Evolutionary conservation across 1,140 invertebrate genomes (phyloP).

Genomic region (Diachasmimorpha longicaudata): DNA sequence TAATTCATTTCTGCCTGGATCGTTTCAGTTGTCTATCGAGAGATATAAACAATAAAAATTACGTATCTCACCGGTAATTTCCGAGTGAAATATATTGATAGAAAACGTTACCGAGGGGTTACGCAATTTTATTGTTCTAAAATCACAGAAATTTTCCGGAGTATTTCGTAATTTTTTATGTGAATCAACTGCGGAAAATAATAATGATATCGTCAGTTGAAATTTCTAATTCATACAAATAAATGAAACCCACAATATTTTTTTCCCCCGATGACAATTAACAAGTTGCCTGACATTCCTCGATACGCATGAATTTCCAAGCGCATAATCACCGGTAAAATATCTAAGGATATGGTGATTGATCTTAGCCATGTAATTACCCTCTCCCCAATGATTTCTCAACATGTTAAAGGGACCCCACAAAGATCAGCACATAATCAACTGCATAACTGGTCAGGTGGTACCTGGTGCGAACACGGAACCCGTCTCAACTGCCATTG

Average conservation of each 20-base stretch:
- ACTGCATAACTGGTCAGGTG: slow-evolving; percentile 4
- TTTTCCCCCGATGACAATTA: background rate
- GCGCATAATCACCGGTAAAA: slow-evolving; percentile 8
- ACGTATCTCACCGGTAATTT: no score
- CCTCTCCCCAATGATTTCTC: slow-evolving; percentile 17
- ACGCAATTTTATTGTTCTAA: no score
- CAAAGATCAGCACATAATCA: background rate
- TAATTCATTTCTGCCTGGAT: background rate
- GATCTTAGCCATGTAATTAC: slow-evolving; percentile 19
- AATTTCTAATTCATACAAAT: background rate
- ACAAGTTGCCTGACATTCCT: background rate
- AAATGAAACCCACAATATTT: no score
- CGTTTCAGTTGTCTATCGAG: no score
- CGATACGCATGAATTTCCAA: slow-evolving; percentile 17
- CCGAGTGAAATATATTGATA: no score
- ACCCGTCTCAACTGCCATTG: background rate
- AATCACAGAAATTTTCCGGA: no score
- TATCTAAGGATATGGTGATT: slow-evolving; percentile 8
- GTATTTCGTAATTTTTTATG: no score
- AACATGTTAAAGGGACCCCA: slow-evolving; percentile 12
- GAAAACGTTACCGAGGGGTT: no score
- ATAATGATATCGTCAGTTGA: background rate
- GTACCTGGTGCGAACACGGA: background rate
- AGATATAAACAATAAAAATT: no score
- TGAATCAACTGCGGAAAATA: no score